Base-by-base conservation (phyloP, 2,113 vertebrate genomes). In the Hippocampus abdominalis region DNA sequence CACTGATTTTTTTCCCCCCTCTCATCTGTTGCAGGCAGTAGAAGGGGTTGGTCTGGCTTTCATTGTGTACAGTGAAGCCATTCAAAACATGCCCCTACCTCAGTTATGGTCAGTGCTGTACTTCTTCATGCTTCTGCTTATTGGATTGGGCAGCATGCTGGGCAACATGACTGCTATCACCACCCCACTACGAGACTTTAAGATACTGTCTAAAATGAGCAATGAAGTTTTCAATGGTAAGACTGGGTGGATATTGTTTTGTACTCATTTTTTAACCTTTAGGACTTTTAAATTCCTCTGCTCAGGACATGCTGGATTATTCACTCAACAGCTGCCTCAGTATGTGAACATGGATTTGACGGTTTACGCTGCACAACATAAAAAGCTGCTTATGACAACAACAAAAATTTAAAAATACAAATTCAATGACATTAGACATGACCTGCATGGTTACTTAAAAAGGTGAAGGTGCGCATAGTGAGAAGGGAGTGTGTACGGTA, bases 91-190 rank as follows among this genome's bases (percentile, higher is more conserved):
- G 97, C 95, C 94, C 0, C 70, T 94, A 56, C 84, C 97, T 1
- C 97, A 98, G 90, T 85, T 98, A 49, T 98, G 96, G 93, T 96
- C 97, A 0, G 92, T 95, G 64, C 92, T 98, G 0, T 98, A 98
- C 86, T 98, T 98, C 65, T 0, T 90, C 70, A 98, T 98, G 97
- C 88, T 98, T 53, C 83, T 98, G 75, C 88, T 94, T 87, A 77
- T 98, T 87, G 97, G 97, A 12, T 85, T 98, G 0, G 97, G 97
- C 27, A 98, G 97, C 91, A 98, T 98, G 96, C 85, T 98, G 86
- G 97, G 97, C 0, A 98, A 97, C 63, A 82, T 93, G 0, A 94
- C 94, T 0, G 96, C 93, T 69, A 94, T 98, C 83, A 93, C 94
- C 82, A 98, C 97, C 0, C 96, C 97, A 0, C 91, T 98, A 13